Percentiles rank a stretch among this genome's conserved stretches.
Conservation (phyloP, 2,888 invertebrate species). For the Dasypolia templi region DNA sequence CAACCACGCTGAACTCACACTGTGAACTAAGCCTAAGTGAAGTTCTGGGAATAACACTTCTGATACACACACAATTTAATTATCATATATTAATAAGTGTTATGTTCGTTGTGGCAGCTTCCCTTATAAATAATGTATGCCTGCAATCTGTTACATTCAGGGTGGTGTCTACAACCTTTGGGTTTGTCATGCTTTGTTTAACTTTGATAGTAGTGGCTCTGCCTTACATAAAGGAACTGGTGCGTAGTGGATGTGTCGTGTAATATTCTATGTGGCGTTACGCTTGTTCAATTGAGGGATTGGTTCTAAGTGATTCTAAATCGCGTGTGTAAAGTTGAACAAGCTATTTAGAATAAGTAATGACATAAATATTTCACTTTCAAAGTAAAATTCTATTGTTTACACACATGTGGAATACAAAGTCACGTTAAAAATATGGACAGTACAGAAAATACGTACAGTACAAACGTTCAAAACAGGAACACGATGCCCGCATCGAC, state of each 20-base stretch:
- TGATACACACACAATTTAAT: constrained; percentile 47
- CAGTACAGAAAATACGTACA: too few relatives aligned
- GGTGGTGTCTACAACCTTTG: constrained; percentile 44
- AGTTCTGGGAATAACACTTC: constrained; percentile 22
- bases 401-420: too few relatives aligned
- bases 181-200: constrained; percentile 54
- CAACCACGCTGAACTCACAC: not conserved
- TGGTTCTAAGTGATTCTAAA: not conserved
- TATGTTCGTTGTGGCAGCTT: constrained; percentile 32
- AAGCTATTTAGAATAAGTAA: not conserved
- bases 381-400: too few relatives aligned
- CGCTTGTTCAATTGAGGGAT: constrained; percentile 6
- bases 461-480: too few relatives aligned
- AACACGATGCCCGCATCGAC: too few relatives aligned
- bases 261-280: constrained; percentile 36
- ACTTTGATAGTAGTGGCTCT: constrained; percentile 38
- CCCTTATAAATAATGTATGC: constrained; percentile 56
- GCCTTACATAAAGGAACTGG: constrained; percentile 4
- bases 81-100: constrained; percentile 53
- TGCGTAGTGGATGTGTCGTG: constrained; percentile 25
- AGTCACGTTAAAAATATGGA: too few relatives aligned
- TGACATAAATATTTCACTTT: not conserved
- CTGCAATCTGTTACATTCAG: constrained; percentile 57
- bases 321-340: not conserved
- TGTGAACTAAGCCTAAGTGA: not conserved